Conservation (phyloP, 2,113 vertebrate species). For the Marcusenius ussheri region DNA sequence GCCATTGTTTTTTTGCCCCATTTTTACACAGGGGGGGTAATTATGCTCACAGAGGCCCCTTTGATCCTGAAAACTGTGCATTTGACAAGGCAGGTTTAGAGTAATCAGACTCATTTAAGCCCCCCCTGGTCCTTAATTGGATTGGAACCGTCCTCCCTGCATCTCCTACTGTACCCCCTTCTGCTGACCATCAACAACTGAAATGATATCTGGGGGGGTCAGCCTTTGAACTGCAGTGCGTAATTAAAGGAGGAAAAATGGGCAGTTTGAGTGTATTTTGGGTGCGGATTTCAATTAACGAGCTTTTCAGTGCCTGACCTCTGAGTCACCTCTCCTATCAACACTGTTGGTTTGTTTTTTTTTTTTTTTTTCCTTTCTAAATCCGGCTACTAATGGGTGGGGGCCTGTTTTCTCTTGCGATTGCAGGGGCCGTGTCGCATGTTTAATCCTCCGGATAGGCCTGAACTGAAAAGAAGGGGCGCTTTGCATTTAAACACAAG, state of each 20-base stretch:
- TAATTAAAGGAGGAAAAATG: constrained; percentile 8
- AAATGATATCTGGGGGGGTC: constrained; percentile 8
- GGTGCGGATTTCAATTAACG: constrained; percentile 19
- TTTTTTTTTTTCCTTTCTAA: neutral
- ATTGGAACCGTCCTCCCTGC: constrained; percentile 30
- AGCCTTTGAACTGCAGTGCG: constrained; percentile 19
- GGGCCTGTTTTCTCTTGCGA: neutral
- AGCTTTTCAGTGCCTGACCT: constrained; percentile 11
- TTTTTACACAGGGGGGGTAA: constrained; percentile 59
- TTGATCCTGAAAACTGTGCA: constrained; percentile 66
- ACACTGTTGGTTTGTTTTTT: neutral
- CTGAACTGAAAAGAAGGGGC: neutral
- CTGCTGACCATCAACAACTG: neutral
- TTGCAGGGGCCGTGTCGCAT: neutral
- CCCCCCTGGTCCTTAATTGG: constrained; percentile 21
- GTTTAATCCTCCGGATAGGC: neutral
- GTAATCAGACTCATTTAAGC: constrained; percentile 47
- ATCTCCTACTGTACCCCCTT: constrained; percentile 23
- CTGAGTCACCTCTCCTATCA: constrained; percentile 11
- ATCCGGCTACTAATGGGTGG: neutral
- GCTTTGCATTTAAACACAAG: constrained; percentile 5
- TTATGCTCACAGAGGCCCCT: constrained; percentile 63
- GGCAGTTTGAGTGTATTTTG: constrained; percentile 11
- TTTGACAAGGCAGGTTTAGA: constrained; percentile 53
- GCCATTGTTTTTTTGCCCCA: constrained; percentile 56